Base-by-base conservation (phyloP, 2,797 vertebrate genomes). In the Amblyopsis hoosieri region DNA sequence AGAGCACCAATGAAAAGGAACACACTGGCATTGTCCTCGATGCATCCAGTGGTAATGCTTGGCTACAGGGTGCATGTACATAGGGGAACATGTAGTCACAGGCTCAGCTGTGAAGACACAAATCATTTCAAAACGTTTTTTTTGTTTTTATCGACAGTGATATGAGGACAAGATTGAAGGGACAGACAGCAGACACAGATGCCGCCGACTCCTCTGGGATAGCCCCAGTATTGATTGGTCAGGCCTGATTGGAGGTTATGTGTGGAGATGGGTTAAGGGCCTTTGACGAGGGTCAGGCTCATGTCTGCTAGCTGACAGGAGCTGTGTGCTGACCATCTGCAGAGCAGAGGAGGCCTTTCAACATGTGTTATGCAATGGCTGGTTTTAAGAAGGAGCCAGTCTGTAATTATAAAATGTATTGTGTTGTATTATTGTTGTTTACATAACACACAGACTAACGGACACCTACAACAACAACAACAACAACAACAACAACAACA, bases 271-370 rank as follows among this genome's bases (percentile, higher is more conserved):
- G 89, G 87, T 87, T 86, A 84, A 90, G 80, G 79, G 88, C 74
- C 71, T 82, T 73, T 72, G 86, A 74, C 79, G 80, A 79, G 79
- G 90, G 90, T 92, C 87, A 90, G 78, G 56, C 68, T 42, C 62
- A 62, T 59, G 85, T 83, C 86, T 66, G 86, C 76, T 81, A 2
- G 64, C 78, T 79, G 87, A 84, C 83, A 64, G 73, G 63, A n/a
- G 72, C 67, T 79, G 75, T 55, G 80, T 84, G 81, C 67, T 78
- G 80, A 86, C 89, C 89, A 91, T 92, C 89, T 93, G 90, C 79
- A 73, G 81, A 64, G 76, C 79, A 75, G 60, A 74, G 80, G 68
- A 82, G 78, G 71, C 64, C 77, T 37, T 9, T 45, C 48, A 62
- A 60, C 75, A 52, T 58, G 57, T 9, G 14, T 50, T 2, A 50